phyloP scores from a whole-genome alignment of 2,113 vertebrate species.

The Rhabdornis inornatus region DNA sequence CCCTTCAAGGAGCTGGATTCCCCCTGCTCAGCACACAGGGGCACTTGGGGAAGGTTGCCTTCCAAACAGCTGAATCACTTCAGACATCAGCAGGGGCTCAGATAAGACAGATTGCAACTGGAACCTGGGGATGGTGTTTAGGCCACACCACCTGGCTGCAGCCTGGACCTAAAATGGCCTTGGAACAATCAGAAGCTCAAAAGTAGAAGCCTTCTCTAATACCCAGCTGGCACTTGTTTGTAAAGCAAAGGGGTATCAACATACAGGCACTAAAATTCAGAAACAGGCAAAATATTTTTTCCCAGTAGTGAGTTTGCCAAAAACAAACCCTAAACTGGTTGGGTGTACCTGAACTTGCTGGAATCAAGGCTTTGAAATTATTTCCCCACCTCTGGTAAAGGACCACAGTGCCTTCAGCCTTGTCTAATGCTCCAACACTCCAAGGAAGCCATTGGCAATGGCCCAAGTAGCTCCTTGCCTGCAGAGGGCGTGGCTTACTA shows the following conservation, averaged over 20 bases:
- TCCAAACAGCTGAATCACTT: not conserved
- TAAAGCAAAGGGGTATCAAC: not conserved
- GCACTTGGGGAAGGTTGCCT: too few relatives aligned
- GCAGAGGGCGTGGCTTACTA: not conserved
- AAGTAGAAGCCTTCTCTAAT: not conserved
- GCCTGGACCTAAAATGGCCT: not conserved
- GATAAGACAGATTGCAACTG: not conserved
- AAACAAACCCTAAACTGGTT: not conserved
- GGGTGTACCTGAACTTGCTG: not conserved
- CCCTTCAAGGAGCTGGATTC: not conserved
- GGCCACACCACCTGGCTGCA: fast-evolving
- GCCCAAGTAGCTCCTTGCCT: not conserved
- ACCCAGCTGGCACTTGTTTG: not conserved
- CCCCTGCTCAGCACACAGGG: not conserved
- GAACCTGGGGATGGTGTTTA: not conserved
- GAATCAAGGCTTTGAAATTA: not conserved
- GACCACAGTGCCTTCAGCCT: not conserved
- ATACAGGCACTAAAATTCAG: not conserved
- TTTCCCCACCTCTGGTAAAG: not conserved
- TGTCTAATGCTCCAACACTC: not conserved
- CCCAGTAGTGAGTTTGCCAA: not conserved
- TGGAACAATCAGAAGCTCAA: not conserved
- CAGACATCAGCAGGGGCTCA: not conserved
- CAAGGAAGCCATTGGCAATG: not conserved
- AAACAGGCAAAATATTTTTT: not conserved